Evolutionary conservation across 37 sponge, comb jelly and placozoan species (phyloP).

Genomic region (Halichondria panicea): DNA sequence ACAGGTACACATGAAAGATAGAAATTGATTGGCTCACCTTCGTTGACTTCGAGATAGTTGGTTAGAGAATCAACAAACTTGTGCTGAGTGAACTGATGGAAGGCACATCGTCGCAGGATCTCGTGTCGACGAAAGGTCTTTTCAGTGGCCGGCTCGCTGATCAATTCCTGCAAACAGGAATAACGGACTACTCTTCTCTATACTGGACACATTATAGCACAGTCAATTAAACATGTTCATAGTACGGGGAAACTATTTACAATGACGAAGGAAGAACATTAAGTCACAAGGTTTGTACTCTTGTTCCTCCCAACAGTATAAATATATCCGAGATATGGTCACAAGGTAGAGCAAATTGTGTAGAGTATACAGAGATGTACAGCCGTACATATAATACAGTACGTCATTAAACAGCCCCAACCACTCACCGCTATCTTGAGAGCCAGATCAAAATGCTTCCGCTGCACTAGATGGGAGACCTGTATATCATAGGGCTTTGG

Average conservation of each 20-base stretch:
- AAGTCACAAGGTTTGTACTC: too few species aligned
- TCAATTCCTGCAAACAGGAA: conserved; percentile 50
- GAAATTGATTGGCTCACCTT: conserved; percentile 51
- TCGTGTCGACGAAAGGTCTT: conserved; percentile 24
- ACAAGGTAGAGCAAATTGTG: too few species aligned
- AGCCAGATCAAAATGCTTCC: conserved; percentile 61
- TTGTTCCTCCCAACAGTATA: too few species aligned
- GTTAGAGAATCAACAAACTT: conserved; percentile 68
- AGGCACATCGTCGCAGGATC: conserved; percentile 62
- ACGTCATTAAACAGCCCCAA: too few species aligned
- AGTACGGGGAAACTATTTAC: too few species aligned
- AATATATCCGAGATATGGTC: too few species aligned
- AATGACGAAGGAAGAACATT: too few species aligned
- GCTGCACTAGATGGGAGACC: conserved; percentile 19
- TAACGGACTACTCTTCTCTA: too few species aligned
- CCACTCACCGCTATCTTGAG: conserved; percentile 60
- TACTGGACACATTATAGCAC: too few species aligned
- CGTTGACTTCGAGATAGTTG: conserved; percentile 52
- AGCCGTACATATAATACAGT: too few species aligned
- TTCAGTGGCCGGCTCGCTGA: conserved; percentile 37
- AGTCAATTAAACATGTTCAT: too few species aligned
- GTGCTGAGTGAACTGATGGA: conserved; percentile 72
- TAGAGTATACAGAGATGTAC: too few species aligned
- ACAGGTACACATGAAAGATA: not conserved
- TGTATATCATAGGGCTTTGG: conserved; percentile 28